phyloP scores from a whole-genome alignment of 2,797 vertebrate species.

The Cryptoprocta ferox region DNA sequence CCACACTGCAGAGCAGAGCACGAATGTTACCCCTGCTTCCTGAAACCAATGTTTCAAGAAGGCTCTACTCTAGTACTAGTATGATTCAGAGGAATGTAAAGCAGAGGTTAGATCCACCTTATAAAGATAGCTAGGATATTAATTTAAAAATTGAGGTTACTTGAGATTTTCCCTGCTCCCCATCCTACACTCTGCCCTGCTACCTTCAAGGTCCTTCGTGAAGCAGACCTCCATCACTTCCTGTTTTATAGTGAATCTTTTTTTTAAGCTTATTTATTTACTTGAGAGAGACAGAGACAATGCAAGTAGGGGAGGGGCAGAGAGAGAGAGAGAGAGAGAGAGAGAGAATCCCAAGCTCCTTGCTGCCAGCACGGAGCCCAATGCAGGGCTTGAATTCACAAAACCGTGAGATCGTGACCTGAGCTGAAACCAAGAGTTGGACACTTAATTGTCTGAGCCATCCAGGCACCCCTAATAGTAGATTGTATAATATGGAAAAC shows the following conservation, averaged over 20 bases:
- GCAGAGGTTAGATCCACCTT: neutral
- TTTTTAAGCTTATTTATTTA: no score
- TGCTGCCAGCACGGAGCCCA: no score
- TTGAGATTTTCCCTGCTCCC: neutral
- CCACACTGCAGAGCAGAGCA: accelerated
- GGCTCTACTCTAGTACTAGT: neutral
- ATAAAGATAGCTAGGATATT: neutral
- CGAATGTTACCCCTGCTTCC: neutral
- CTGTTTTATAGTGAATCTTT: neutral
- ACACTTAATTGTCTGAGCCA: no score
- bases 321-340: no score
- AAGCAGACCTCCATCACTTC: neutral
- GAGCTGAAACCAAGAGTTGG: no score
- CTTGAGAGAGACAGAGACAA: no score
- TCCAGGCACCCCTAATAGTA: no score
- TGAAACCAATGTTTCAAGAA: neutral
- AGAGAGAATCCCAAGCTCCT: no score
- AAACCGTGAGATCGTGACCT: no score
- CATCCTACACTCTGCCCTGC: neutral
- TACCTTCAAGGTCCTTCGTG: neutral
- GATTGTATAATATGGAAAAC: neutral
- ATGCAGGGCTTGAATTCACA: no score
- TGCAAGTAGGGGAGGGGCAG: no score
- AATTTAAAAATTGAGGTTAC: neutral
- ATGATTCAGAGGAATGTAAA: neutral